These are phyloP conservation scores for Tragelaphus imberbis DNA, from an alignment of 2,113 vertebrate species.

Conservation along the genomic window DNA sequence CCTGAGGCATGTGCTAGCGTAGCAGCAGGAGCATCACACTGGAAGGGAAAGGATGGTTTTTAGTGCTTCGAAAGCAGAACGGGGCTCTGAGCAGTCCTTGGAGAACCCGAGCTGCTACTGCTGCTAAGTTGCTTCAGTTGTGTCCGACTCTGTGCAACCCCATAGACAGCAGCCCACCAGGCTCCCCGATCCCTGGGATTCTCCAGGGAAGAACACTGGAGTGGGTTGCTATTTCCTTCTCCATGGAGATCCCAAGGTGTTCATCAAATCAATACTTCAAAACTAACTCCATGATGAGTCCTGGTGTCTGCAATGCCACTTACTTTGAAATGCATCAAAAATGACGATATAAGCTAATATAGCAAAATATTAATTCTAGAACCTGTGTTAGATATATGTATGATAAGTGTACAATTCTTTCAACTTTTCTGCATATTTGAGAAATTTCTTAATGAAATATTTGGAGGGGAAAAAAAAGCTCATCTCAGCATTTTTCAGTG, in stretches of 20 bases:
- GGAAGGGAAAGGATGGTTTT: not conserved
- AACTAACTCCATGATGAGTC: not conserved
- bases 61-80: not conserved
- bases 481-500: not conserved
- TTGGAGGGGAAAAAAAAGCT: not conserved
- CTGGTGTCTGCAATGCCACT: not conserved
- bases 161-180: no score
- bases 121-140: fast-evolving
- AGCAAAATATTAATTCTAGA: not conserved
- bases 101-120: not conserved
- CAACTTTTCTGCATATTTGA: not conserved
- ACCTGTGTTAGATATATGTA: not conserved
- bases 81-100: not conserved
- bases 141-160: no score
- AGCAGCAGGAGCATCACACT: not conserved
- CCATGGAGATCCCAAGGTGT: not conserved
- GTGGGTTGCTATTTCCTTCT: no score
- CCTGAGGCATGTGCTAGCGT: fast-evolving
- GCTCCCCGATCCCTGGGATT: no score
- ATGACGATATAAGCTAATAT: not conserved
- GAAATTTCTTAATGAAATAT: not conserved
- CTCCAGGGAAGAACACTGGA: no score
- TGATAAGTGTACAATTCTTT: not conserved
- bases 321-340: not conserved
- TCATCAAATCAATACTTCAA: not conserved